A percentile compares a stretch with the other conserved stretches of the same genome.
Evolutionary conservation across 2,113 vertebrate genomes (phyloP).

Genomic region (Ciconia maguari): DNA sequence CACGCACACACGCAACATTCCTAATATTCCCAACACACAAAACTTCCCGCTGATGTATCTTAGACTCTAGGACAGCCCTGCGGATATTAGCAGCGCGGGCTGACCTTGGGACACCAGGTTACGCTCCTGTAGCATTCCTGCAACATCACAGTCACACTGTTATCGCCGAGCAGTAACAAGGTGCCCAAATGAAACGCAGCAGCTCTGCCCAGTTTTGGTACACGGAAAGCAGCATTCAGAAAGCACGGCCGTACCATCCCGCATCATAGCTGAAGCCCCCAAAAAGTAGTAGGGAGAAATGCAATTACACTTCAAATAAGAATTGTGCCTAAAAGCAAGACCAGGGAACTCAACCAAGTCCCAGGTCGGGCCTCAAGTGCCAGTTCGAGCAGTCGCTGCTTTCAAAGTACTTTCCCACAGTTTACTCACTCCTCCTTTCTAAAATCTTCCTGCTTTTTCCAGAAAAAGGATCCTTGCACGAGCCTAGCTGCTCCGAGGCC

Average conservation of each 20-base stretch:
- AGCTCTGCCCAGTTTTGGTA: not conserved
- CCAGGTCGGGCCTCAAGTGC: no score
- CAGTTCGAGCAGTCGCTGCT: not conserved
- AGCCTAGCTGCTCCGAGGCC: not conserved
- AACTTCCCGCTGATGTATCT: not conserved
- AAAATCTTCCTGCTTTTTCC: not conserved
- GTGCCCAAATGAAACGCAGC: not conserved
- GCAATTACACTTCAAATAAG: not conserved
- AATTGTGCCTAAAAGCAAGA: not conserved
- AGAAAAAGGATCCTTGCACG: not conserved
- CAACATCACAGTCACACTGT: fast-evolving
- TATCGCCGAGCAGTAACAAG: not conserved
- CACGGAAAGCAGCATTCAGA: not conserved
- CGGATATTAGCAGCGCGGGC: fast-evolving
- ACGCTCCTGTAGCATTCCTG: not conserved
- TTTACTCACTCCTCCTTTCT: not conserved
- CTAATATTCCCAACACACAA: no score
- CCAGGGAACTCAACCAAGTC: not conserved
- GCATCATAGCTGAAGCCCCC: no score
- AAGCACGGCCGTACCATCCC: not conserved
- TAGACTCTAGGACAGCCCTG: not conserved
- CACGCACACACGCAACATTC: not conserved
- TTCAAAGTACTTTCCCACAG: not conserved
- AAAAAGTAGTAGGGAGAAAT: not conserved
- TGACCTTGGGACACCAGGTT: not conserved